Conservation (phyloP, 2,113 vertebrate species). For the Macrotus californicus region DNA sequence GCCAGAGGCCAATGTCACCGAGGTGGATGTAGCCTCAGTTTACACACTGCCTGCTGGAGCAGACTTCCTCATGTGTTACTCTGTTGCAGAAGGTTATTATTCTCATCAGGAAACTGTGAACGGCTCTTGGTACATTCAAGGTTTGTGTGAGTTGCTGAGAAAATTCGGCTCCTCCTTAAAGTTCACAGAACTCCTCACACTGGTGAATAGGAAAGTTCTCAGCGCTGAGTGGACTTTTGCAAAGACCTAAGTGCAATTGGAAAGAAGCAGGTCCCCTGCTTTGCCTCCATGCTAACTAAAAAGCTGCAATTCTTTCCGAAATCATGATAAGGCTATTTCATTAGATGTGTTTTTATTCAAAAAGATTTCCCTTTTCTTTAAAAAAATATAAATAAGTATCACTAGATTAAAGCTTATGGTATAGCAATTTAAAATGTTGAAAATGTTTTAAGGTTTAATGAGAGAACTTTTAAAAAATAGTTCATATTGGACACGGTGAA, state of each 20-base stretch:
- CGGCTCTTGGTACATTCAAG: slow-evolving; percentile 93
- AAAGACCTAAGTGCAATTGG: slow-evolving; percentile 80
- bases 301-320: slow-evolving; percentile 91
- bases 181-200: slow-evolving; percentile 92
- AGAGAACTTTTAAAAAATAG: background rate
- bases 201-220: slow-evolving; percentile 94
- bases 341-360: background rate
- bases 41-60: slow-evolving; percentile 92
- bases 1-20: slow-evolving; percentile 70
- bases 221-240: slow-evolving; percentile 81
- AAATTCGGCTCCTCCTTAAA: slow-evolving; percentile 83
- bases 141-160: slow-evolving; percentile 83
- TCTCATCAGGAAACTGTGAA: slow-evolving; percentile 90
- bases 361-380: background rate
- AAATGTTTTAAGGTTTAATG: background rate
- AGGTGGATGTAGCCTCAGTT: slow-evolving; percentile 86
- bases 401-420: background rate
- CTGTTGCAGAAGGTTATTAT: slow-evolving; percentile 95
- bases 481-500: background rate
- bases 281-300: slow-evolving; percentile 97
- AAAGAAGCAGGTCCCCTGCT: slow-evolving; percentile 97
- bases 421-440: background rate
- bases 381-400: background rate
- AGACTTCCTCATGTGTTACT: slow-evolving; percentile 98
- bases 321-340: slow-evolving; percentile 20